Evolutionary conservation across 2,113 vertebrate species (phyloP).

Genomic region (Nematolebias whitei): DNA sequence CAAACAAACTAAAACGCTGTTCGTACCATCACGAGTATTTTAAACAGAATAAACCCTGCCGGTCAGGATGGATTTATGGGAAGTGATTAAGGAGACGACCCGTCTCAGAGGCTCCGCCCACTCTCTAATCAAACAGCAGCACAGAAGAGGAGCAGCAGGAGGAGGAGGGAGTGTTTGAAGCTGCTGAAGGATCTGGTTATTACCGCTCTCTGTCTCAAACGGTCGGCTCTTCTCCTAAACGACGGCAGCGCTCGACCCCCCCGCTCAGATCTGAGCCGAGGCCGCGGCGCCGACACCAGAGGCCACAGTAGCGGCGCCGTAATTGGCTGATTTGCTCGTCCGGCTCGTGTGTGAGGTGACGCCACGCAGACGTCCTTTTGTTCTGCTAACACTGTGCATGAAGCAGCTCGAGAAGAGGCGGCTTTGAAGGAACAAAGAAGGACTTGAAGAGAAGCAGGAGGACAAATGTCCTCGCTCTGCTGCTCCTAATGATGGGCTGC

Average conservation of each 20-base stretch:
- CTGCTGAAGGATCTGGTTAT: conserved; percentile 24
- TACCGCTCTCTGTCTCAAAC: conserved; percentile 2
- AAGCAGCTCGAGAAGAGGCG: conserved; percentile 77
- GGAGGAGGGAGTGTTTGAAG: conserved; percentile 14
- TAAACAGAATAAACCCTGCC: conserved; percentile 20
- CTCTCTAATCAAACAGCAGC: conserved; percentile 20
- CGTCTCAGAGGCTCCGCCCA: conserved; percentile 1
- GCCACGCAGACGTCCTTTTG: conserved; percentile 38
- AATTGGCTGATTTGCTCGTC: conserved; percentile 88
- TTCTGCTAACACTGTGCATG: conserved; percentile 76
- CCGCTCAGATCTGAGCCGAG: conserved; percentile 91
- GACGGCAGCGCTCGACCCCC: not conserved
- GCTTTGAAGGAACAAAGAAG: conserved; percentile 79
- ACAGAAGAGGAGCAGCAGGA: conserved; percentile 38
- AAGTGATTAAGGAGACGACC: conserved; percentile 26
- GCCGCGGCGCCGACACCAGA: conserved; percentile 84
- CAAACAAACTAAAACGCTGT: no score
- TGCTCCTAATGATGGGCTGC: conserved; percentile 95
- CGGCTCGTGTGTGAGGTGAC: not conserved
- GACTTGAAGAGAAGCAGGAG: conserved; percentile 53
- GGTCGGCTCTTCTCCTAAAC: not conserved
- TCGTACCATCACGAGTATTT: no score
- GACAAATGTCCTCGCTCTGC: conserved; percentile 80
- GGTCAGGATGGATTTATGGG: not conserved
- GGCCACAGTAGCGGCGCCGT: conserved; percentile 86